Evolutionary conservation across 1,140 invertebrate genomes (phyloP).

Genomic region (Leptinotarsa defecta): DNA sequence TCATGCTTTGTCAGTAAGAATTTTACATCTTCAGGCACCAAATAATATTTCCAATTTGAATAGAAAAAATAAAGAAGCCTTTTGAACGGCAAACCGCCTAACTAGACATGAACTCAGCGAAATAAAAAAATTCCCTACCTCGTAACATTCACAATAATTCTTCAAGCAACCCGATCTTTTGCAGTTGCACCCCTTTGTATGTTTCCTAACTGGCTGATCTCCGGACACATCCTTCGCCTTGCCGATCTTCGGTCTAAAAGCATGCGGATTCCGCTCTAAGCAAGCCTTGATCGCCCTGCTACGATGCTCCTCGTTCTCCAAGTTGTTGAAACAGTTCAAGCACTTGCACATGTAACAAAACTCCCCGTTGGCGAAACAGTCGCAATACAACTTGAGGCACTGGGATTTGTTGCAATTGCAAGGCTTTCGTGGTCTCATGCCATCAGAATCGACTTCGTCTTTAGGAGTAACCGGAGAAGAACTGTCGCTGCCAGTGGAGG

Average conservation of each 20-base stretch:
- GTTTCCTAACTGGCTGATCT: constrained; percentile 66
- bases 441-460: constrained; percentile 59
- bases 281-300: constrained; percentile 86
- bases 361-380: constrained; percentile 99
- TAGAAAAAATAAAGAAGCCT: too few relatives aligned
- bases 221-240: constrained; percentile 70
- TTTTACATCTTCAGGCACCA: too few relatives aligned
- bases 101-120: too few relatives aligned
- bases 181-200: constrained; percentile 99
- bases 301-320: constrained; percentile 93
- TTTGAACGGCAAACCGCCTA: too few relatives aligned
- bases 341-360: constrained; percentile 99
- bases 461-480: constrained; percentile 30
- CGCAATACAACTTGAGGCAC: constrained; percentile 98
- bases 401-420: constrained; percentile 99
- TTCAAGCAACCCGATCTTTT: constrained; percentile 98
- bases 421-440: constrained; percentile 83
- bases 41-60: too few relatives aligned
- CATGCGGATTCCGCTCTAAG: constrained; percentile 91
- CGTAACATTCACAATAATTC: constrained; percentile 99
- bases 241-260: constrained; percentile 98
- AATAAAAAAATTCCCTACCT: constrained; percentile 63
- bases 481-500: not conserved
- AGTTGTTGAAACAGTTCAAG: constrained; percentile 96
- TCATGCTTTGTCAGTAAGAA: too few relatives aligned